Conservation (phyloP, 2,888 invertebrate genomes). For the Acrobasis consociella region DNA sequence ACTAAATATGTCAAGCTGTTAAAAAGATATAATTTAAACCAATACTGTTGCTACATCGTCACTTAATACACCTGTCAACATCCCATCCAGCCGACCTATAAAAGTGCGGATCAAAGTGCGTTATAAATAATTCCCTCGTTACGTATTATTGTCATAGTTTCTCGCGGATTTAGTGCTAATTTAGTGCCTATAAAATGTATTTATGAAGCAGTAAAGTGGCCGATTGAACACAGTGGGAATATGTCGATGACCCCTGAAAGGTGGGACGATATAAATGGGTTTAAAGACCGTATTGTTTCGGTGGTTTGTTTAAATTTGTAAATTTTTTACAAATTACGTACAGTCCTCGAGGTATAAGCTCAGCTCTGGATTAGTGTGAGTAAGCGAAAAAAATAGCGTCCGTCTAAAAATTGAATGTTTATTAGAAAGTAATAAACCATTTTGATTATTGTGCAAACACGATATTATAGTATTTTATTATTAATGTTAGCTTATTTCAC, state of each 20-base stretch:
- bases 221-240: constrained; percentile 28
- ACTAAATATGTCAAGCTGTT: neutral
- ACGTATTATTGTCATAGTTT: constrained; percentile 44
- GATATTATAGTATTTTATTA: too few relatives aligned
- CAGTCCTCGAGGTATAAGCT: too few relatives aligned
- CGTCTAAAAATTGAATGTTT: too few relatives aligned
- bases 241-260: constrained; percentile 24
- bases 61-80: constrained; percentile 14
- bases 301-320: neutral
- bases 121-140: constrained; percentile 33
- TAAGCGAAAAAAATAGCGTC: too few relatives aligned
- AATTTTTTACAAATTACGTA: neutral
- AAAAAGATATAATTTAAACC: neutral
- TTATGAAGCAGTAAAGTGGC: constrained; percentile 35
- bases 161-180: constrained; percentile 36
- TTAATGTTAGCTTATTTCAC: too few relatives aligned
- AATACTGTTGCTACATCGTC: neutral
- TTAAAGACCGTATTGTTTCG: neutral
- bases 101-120: constrained; percentile 25
- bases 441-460: too few relatives aligned
- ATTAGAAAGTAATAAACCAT: too few relatives aligned
- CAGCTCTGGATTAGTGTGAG: too few relatives aligned
- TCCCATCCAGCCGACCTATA: constrained; percentile 2
- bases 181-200: constrained; percentile 34
- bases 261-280: constrained; percentile 6